Evolutionary conservation across 2,888 invertebrate species (phyloP).

Genomic region (Patella depressa): DNA sequence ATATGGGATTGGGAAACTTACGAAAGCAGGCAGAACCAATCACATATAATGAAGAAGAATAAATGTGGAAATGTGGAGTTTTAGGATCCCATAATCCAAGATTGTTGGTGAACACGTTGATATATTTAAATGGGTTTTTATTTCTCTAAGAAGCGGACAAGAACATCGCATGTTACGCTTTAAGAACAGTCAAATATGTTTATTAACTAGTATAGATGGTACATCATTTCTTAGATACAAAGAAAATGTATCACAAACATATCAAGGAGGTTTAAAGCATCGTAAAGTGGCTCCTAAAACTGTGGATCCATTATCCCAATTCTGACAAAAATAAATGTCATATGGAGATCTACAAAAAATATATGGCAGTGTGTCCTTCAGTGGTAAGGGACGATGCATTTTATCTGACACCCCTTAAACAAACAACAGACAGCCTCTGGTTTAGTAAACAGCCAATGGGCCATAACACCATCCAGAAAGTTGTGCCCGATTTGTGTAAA

Average conservation of each 20-base stretch:
- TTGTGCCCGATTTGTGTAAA: neutral
- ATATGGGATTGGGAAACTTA: neutral
- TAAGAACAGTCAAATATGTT: neutral
- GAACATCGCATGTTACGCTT: neutral
- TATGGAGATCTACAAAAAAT: no score
- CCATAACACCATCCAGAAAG: slow-evolving; percentile 4
- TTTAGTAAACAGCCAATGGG: neutral
- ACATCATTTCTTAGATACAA: neutral
- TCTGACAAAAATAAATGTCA: no score
- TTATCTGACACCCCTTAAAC: no score
- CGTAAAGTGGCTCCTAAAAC: neutral
- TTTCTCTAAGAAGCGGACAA: neutral
- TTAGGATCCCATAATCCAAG: neutral
- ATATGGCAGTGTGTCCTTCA: no score
- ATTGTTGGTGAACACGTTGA: neutral
- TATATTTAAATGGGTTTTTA: neutral
- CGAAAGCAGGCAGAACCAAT: neutral
- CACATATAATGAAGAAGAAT: neutral
- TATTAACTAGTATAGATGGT: neutral
- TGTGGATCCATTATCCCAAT: neutral
- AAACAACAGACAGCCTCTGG: neutral
- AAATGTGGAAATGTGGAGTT: neutral
- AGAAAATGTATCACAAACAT: neutral
- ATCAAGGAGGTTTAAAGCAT: neutral
- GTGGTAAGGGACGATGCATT: no score